phyloP scores from a whole-genome alignment of 2,113 vertebrate species.

The Lamprotornis superbus region DNA sequence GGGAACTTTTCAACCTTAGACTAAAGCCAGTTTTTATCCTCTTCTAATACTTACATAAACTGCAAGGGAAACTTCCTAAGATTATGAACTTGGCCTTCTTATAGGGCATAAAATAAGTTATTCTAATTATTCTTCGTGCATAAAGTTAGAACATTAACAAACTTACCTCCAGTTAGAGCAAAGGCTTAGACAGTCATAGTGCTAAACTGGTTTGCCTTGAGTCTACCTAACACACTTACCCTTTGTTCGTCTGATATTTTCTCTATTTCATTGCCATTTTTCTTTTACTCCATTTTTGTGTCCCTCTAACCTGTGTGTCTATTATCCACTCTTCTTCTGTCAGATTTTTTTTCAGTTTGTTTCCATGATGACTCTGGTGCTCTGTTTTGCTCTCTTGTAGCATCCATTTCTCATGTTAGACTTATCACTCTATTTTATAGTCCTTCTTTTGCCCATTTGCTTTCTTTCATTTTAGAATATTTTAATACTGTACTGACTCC shows the following conservation, averaged over 20 bases:
- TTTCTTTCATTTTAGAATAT: not conserved
- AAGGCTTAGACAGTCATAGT: fast-evolving
- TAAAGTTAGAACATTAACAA: not conserved
- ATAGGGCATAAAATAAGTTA: not conserved
- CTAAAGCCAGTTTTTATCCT: not conserved
- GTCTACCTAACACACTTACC: not conserved
- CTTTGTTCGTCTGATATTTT: not conserved
- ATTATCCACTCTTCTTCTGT: not conserved
- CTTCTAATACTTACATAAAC: not conserved
- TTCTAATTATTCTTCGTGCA: not conserved
- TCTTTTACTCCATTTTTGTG: not conserved
- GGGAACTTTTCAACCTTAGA: not conserved
- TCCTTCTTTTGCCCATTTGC: not conserved
- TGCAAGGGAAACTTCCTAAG: not conserved
- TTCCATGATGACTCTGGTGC: not conserved
- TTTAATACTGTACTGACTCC: not conserved
- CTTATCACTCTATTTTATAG: not conserved
- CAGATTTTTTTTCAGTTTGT: not conserved
- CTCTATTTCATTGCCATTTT: not conserved
- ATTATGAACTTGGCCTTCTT: not conserved
- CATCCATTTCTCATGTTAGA: not conserved
- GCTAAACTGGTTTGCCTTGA: not conserved
- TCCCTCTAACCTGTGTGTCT: not conserved
- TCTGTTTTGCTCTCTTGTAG: not conserved
- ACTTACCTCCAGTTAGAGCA: not conserved